Base-by-base conservation (phyloP, 1,140 invertebrate species). In the Drosophila kanapiae region DNA sequence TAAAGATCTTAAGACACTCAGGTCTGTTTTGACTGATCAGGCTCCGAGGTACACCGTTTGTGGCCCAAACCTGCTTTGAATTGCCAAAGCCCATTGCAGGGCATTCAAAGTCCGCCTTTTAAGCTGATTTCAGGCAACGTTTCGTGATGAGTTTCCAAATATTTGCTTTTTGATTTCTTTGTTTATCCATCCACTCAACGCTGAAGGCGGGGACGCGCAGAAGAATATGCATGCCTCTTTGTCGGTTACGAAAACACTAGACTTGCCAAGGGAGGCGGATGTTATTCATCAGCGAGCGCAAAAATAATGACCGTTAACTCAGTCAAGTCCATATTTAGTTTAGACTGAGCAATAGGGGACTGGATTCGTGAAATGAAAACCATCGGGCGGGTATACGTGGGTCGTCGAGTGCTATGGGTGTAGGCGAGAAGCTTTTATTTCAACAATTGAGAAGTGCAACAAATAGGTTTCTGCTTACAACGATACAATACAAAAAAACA, bases 361-460 rank as follows among this genome's bases (percentile, higher is more conserved):
- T 6, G 2, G 7, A 4, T 8, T 6, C 31, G 31, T 31, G 7
- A 63, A 64, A 33, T 35, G 11, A 65, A 65, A 65, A 56, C 62
- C 31, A 43, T 18, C 38, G 14, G 38, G 38, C 23, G 23, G 23
- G 23, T 23, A 23, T 35, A 27, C 65, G 65, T 40, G 35, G 14
- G 14, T 40, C 38, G 37, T 33, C 16, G 37, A 31, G 69, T 57
- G 43, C 31, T 40, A 18, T 48, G 45, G 67, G 70, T 74, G 70
- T 59, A 29, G 70, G 68, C 68, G 56, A 72, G 60, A 54, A 72
- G 70, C 70, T 29, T 74, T 74, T 72, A 72, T 71, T 72, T 72
- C 38, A 74, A 74, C 68, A 72, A 74, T 72, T 72, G 54, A 31
- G 29, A 54, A 70, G 68, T 74, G 70, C 70, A 72, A 60, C 67